phyloP scores from a whole-genome alignment of 2,888 invertebrate genomes.

The Nomada ruficornis region DNA sequence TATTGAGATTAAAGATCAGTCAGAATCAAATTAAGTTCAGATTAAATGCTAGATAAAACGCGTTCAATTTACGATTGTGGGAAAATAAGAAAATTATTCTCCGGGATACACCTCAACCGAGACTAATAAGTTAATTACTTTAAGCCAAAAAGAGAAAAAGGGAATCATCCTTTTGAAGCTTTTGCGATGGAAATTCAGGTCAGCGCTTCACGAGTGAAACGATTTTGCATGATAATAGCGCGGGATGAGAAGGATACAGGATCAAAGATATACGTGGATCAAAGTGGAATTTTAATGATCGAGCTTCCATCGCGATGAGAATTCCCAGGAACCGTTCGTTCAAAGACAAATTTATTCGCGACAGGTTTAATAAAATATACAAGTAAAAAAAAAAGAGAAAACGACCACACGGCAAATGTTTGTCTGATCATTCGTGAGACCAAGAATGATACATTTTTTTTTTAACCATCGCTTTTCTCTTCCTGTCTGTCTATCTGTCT shows the following conservation, averaged over 20 bases:
- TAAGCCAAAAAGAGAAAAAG: neutral
- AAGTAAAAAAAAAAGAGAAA: neutral
- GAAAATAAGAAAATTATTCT: neutral
- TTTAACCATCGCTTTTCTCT: conserved; percentile 35
- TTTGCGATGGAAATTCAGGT: conserved; percentile 24
- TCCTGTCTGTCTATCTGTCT: conserved; percentile 22
- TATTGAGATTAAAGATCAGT: neutral
- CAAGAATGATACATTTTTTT: conserved; percentile 26
- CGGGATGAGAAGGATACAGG: neutral
- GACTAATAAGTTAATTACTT: too few relatives aligned
- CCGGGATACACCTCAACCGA: too few relatives aligned
- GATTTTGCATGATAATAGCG: too few relatives aligned
- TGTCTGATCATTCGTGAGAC: conserved; percentile 11
- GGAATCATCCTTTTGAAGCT: neutral
- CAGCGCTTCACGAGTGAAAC: neutral
- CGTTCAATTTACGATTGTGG: neutral
- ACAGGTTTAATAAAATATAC: neutral
- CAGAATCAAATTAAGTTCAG: neutral
- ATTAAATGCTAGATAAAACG: neutral
- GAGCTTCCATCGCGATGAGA: neutral
- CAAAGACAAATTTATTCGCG: neutral
- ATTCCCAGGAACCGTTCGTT: neutral
- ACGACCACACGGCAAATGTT: conserved; percentile 12
- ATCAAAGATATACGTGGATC: neutral
- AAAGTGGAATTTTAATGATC: conserved; percentile 37